Percentiles rank a stretch among this genome's conserved stretches.
Conservation (phyloP, 2,797 vertebrate genomes). For the Galago senegalensis region DNA sequence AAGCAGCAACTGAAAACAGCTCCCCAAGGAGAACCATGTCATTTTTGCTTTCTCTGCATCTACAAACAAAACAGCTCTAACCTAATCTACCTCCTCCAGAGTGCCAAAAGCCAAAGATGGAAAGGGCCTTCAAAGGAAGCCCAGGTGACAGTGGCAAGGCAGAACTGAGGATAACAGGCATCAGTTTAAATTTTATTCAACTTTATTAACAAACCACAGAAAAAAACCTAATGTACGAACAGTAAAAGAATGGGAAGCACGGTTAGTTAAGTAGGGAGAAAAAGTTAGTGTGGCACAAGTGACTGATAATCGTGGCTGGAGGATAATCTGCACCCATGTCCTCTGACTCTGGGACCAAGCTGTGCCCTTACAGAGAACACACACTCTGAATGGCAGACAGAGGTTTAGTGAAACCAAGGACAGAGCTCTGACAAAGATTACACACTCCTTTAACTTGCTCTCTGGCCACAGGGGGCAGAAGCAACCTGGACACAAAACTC, state of each 20-base stretch:
- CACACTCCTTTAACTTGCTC: not conserved
- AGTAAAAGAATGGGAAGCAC: not conserved
- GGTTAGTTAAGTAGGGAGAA: not conserved
- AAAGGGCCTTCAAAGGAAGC: not conserved
- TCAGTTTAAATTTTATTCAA: slow-evolving; percentile 10
- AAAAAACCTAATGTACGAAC: slow-evolving; percentile 41
- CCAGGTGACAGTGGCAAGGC: not conserved
- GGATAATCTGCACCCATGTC: not conserved
- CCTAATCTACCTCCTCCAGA: not conserved
- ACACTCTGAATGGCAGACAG: fast-evolving
- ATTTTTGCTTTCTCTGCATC: not conserved
- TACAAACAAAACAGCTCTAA: not conserved
- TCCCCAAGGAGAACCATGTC: not conserved
- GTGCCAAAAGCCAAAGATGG: not conserved
- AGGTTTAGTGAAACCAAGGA: not conserved
- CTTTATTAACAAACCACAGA: slow-evolving; percentile 70
- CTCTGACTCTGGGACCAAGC: not conserved
- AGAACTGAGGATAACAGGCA: not conserved
- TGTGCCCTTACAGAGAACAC: fast-evolving
- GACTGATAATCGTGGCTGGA: fast-evolving
- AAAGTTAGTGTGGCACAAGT: fast-evolving
- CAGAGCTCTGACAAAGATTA: not conserved
- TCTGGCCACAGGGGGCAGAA: not conserved
- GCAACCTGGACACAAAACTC: not conserved
- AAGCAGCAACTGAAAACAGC: not conserved